phyloP scores from a whole-genome alignment of 2,797 vertebrate species.

The Falco rusticolus region DNA sequence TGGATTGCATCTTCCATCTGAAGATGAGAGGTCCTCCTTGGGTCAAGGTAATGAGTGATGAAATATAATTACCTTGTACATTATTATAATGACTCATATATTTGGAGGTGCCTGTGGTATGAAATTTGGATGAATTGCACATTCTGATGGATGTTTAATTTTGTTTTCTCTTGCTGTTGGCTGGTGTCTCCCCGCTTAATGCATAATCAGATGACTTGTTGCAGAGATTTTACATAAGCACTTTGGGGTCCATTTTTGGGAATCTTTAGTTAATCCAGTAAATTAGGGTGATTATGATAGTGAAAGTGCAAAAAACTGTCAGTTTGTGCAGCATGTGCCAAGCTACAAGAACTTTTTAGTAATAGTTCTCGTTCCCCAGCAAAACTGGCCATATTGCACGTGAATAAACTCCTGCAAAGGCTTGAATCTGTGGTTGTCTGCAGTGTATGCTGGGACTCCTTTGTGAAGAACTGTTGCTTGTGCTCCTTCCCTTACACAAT shows the following conservation, averaged over 20 bases:
- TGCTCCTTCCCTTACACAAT: background rate
- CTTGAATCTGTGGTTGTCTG: background rate
- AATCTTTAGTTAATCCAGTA: background rate
- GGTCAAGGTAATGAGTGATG: constrained; percentile 62
- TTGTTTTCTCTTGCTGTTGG: constrained; percentile 61
- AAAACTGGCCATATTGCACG: background rate
- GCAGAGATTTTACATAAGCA: constrained; percentile 45
- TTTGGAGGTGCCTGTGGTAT: constrained; percentile 53
- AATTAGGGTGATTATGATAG: background rate
- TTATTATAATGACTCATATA: constrained; percentile 66
- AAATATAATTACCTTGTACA: constrained; percentile 61
- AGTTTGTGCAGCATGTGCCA: background rate
- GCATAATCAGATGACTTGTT: constrained; percentile 38
- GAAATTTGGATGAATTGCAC: constrained; percentile 53
- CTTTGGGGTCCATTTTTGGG: background rate
- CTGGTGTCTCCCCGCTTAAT: constrained; percentile 41
- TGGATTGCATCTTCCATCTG: constrained; percentile 44
- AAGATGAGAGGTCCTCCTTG: constrained; percentile 25
- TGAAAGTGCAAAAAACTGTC: background rate
- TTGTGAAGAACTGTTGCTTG: background rate
- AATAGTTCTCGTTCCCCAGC: background rate
- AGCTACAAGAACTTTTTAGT: background rate
- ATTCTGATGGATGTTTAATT: constrained; percentile 59
- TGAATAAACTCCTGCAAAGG: background rate
- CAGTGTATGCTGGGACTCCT: background rate